Percentiles rank a stretch among this genome's conserved stretches.
Conservation (phyloP, 2,888 invertebrate species). For the Physocephala rufipes region DNA sequence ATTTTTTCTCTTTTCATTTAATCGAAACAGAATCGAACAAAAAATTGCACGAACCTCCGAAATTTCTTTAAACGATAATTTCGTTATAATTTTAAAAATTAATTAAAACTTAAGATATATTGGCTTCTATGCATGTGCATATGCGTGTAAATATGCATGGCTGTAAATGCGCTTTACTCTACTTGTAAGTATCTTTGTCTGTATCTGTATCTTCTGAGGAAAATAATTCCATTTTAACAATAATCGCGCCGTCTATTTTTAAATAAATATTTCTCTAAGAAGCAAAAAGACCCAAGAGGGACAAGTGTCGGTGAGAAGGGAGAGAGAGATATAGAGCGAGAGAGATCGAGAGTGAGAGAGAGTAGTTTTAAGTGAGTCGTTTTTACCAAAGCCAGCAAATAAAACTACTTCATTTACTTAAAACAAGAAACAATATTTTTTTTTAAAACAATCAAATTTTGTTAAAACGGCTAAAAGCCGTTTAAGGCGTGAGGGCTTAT, state of each 20-base stretch:
- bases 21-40: not conserved
- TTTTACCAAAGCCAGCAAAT: slow-evolving; percentile 17
- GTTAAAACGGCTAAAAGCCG: not conserved
- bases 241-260: slow-evolving; percentile 35
- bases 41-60: not conserved
- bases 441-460: not conserved
- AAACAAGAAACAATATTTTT: not conserved
- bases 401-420: not conserved
- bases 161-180: not conserved
- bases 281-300: too few species aligned
- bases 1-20: not conserved
- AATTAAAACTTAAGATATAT: slow-evolving; percentile 29
- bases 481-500: too few species aligned
- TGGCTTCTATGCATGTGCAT: slow-evolving; percentile 10
- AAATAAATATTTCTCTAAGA: slow-evolving; percentile 11
- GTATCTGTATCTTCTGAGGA: slow-evolving; percentile 1
- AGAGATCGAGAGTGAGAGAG: slow-evolving; percentile 3
- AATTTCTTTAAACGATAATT: slow-evolving; percentile 14
- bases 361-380: not conserved
- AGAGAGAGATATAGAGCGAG: not conserved
- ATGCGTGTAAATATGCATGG: not conserved
- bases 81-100: slow-evolving; percentile 22
- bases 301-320: slow-evolving; percentile 12
- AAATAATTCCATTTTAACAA: slow-evolving; percentile 19
- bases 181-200: not conserved